These are phyloP conservation scores for Xylota segnis DNA, from an alignment of 2,888 invertebrate genomes.

Conservation along the genomic window DNA sequence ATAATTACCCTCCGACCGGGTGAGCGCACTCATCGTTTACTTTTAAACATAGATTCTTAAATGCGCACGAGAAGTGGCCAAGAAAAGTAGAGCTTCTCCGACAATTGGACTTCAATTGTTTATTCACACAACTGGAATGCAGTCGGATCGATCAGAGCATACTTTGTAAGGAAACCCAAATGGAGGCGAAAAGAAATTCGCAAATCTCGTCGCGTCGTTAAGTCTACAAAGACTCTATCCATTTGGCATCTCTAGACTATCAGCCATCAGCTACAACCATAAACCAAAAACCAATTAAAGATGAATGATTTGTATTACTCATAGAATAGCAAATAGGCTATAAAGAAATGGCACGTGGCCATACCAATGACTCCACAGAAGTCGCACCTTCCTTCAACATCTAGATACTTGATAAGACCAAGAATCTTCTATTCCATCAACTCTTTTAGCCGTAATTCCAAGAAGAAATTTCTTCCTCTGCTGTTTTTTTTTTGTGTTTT, in stretches of 20 bases:
- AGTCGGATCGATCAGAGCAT: background rate
- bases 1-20: background rate
- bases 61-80: too few species aligned
- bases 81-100: too few species aligned
- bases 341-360: slow-evolving; percentile 14
- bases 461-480: slow-evolving; percentile 7
- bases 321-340: background rate
- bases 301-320: background rate
- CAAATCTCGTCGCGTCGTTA: background rate
- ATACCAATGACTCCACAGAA: background rate
- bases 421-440: slow-evolving; percentile 5
- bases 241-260: background rate
- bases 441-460: slow-evolving; percentile 4
- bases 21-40: background rate
- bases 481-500: background rate
- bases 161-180: background rate
- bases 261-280: background rate
- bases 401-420: background rate
- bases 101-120: background rate
- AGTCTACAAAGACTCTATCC: background rate
- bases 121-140: background rate
- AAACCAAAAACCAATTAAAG: background rate
- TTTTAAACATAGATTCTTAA: background rate
- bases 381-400: slow-evolving; percentile 10
- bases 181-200: background rate